These are phyloP conservation scores for Prionailurus viverrinus DNA, from an alignment of 2,113 vertebrate genomes.

Conservation along the genomic window DNA sequence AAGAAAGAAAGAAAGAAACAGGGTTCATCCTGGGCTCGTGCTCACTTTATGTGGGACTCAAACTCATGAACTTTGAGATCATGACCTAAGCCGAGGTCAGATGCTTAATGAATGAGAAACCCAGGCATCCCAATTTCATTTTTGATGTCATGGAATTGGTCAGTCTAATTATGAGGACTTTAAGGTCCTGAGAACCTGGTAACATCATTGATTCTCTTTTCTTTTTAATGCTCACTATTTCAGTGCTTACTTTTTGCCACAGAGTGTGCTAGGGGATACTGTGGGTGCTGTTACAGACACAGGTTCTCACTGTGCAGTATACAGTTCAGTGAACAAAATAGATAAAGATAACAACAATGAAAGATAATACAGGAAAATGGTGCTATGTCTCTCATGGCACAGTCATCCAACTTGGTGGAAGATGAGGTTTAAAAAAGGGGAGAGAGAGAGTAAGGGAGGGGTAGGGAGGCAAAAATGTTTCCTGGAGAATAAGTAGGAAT, in stretches of 20 bases:
- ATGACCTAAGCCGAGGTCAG: no score
- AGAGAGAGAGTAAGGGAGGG: rapidly evolving
- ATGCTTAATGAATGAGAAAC: no score
- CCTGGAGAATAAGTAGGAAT: not conserved
- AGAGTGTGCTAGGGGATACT: not conserved
- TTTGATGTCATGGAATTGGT: not conserved
- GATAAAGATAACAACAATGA: not conserved
- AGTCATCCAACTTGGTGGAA: not conserved
- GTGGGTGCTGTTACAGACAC: not conserved
- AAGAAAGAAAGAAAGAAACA: no score
- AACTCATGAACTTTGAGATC: no score
- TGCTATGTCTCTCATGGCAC: not conserved
- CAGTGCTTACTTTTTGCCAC: not conserved
- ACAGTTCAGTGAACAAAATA: not conserved
- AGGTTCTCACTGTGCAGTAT: not conserved
- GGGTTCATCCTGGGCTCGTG: no score
- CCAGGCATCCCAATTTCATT: not conserved
- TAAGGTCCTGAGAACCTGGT: not conserved
- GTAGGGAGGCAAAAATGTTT: not conserved
- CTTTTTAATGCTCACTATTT: not conserved
- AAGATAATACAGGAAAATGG: not conserved
- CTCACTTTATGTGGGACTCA: no score
- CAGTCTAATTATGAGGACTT: not conserved
- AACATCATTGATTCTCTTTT: not conserved
- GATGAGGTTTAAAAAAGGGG: not conserved